Evolutionary conservation across 2,113 vertebrate genomes (phyloP).

Genomic region (Oxyura jamaicensis): DNA sequence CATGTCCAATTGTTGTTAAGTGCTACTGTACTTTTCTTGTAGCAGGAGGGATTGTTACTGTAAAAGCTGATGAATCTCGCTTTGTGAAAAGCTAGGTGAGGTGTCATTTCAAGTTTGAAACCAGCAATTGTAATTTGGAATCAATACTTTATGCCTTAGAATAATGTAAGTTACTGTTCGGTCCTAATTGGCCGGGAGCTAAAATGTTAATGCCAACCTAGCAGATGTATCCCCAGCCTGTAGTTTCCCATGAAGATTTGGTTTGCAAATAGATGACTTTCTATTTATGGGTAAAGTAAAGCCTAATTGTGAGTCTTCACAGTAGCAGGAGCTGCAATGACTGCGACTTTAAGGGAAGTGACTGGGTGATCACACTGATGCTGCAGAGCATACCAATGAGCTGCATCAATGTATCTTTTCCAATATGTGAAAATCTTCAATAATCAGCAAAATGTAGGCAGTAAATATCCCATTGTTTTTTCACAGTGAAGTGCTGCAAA

Average conservation of each 20-base stretch:
- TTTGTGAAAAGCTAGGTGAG: conserved; percentile 56
- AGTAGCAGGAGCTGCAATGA: conserved; percentile 24
- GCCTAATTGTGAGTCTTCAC: conserved; percentile 42
- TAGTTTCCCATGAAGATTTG: conserved; percentile 55
- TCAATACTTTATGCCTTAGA: conserved; percentile 36
- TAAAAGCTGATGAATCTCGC: conserved; percentile 45
- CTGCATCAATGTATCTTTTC: neutral
- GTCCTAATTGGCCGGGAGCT: conserved; percentile 48
- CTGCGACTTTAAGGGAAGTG: conserved; percentile 54
- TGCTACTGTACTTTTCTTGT: conserved; percentile 58
- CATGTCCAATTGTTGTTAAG: conserved; percentile 63
- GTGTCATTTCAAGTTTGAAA: conserved; percentile 63
- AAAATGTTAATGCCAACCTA: conserved; percentile 52
- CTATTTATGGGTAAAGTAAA: conserved; percentile 57
- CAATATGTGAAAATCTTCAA: conserved; percentile 34
- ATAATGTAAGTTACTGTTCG: conserved; percentile 57
- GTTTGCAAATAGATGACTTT: conserved; percentile 48
- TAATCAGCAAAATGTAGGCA: conserved; percentile 10
- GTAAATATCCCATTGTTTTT: conserved; percentile 58
- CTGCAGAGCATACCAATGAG: conserved; percentile 17
- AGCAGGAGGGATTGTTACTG: conserved; percentile 38
- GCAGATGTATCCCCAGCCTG: conserved; percentile 28
- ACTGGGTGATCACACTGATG: conserved; percentile 8
- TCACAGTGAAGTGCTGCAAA: conserved; percentile 29
- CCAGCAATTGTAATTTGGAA: conserved; percentile 69